Evolutionary conservation across 2,797 vertebrate genomes (phyloP).

Genomic region (Labeo calbasu): DNA sequence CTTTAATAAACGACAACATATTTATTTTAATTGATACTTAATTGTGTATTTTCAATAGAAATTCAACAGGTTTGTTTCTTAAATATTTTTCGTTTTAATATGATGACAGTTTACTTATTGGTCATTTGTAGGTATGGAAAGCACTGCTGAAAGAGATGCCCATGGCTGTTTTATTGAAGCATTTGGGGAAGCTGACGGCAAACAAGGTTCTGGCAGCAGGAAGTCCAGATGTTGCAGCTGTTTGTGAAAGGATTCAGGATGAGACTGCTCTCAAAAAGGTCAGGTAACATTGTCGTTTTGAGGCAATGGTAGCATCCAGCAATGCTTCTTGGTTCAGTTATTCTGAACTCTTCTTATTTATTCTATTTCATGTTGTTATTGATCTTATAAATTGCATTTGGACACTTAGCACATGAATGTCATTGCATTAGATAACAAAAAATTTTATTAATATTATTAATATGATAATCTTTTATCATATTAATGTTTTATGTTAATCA

Average conservation of each 20-base stretch:
- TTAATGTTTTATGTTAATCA: not conserved
- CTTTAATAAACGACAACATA: not conserved
- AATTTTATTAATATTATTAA: no score
- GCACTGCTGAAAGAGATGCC: slow-evolving; percentile 92
- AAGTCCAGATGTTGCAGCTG: slow-evolving; percentile 80
- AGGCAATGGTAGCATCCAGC: not conserved
- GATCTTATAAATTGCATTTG: not conserved
- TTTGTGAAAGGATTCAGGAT: slow-evolving; percentile 89
- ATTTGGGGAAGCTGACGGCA: slow-evolving; percentile 89
- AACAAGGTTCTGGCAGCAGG: slow-evolving; percentile 85
- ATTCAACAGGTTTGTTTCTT: no score
- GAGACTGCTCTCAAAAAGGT: slow-evolving; percentile 87
- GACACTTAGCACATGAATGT: not conserved
- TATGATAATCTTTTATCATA: not conserved
- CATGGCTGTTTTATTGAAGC: slow-evolving; percentile 80
- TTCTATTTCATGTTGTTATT: not conserved
- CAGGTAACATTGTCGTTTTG: not conserved
- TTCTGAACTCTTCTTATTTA: not conserved
- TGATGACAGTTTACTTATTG: not conserved
- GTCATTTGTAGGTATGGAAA: slow-evolving; percentile 83
- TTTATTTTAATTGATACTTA: not conserved
- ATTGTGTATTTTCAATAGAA: not conserved
- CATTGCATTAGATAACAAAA: not conserved
- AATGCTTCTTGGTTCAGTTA: not conserved
- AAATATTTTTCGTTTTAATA: not conserved